These are phyloP conservation scores for Dipodomys merriami DNA, from an alignment of 2,113 vertebrate species.

Conservation along the genomic window DNA sequence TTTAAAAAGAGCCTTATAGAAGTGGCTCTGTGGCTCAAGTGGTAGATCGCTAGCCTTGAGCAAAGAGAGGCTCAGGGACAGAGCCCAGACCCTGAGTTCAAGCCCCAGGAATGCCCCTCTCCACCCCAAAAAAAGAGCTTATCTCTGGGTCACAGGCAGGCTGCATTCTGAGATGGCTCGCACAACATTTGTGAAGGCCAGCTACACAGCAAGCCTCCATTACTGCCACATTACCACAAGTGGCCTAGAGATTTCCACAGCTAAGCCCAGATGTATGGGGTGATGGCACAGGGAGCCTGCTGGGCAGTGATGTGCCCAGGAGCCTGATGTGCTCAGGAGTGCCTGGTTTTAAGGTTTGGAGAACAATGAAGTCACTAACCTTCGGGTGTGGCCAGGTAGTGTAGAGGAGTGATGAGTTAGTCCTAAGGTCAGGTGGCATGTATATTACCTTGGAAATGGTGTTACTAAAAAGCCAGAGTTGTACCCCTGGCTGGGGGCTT, in stretches of 20 bases:
- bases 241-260: not conserved
- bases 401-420: slow-evolving; percentile 84
- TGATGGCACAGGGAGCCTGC: not conserved
- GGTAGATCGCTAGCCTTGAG: no score
- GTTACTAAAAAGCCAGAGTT: no score
- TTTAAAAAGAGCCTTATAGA: not conserved
- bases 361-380: slow-evolving; percentile 84
- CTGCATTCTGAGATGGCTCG: not conserved
- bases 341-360: slow-evolving; percentile 57
- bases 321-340: not conserved
- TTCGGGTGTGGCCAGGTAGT: slow-evolving; percentile 84
- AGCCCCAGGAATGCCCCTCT: no score
- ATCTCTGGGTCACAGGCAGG: not conserved
- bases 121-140: no score
- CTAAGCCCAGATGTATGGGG: not conserved
- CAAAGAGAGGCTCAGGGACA: no score
- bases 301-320: not conserved
- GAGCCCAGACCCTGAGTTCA: no score
- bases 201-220: not conserved
- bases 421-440: slow-evolving; percentile 84
- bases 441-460: not conserved
- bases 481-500: no score
- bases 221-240: not conserved
- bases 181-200: fast-evolving
- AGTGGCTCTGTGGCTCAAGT: no score